Conservation (phyloP, 1,140 invertebrate species). For the Acarapis woodi region DNA sequence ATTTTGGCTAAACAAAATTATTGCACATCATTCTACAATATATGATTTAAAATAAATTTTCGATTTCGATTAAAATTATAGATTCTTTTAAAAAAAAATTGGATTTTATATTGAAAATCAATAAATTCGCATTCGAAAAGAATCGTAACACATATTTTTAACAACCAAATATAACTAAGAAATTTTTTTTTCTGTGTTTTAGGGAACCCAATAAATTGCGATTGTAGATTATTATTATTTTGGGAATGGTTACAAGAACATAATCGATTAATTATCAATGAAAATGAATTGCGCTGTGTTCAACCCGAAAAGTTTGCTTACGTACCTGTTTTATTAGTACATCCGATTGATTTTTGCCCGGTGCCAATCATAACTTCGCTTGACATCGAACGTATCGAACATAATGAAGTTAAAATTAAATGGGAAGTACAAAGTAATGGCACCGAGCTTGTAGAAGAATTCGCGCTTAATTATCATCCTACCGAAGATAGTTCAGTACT, state of each 20-base stretch:
- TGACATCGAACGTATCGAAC: slow-evolving; percentile 55
- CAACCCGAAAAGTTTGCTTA: slow-evolving; percentile 42
- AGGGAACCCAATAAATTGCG: slow-evolving; percentile 55
- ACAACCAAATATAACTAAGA: too few species aligned
- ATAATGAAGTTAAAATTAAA: slow-evolving; percentile 50
- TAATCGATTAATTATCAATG: slow-evolving; percentile 27
- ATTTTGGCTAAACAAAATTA: too few species aligned
- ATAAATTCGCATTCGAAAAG: too few species aligned
- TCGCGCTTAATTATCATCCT: slow-evolving; percentile 51
- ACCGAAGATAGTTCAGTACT: slow-evolving; percentile 26
- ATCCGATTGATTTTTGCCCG: slow-evolving; percentile 47
- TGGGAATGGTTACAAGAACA: slow-evolving; percentile 67
- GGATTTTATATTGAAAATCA: too few species aligned
- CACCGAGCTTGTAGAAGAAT: slow-evolving; percentile 50
- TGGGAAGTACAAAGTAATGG: slow-evolving; percentile 67
- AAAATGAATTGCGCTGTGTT: slow-evolving; percentile 31
- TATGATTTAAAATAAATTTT: too few species aligned
- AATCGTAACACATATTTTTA: too few species aligned
- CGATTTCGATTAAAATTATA: too few species aligned
- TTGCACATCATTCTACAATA: too few species aligned
- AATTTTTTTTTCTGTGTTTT: slow-evolving; percentile 17
- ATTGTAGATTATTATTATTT: slow-evolving; percentile 47
- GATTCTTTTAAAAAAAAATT: too few species aligned
- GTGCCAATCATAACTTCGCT: slow-evolving; percentile 43
- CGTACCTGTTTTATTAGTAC: slow-evolving; percentile 37